Evolutionary conservation across 2,113 vertebrate species (phyloP).

Genomic region (Coturnix japonica): DNA sequence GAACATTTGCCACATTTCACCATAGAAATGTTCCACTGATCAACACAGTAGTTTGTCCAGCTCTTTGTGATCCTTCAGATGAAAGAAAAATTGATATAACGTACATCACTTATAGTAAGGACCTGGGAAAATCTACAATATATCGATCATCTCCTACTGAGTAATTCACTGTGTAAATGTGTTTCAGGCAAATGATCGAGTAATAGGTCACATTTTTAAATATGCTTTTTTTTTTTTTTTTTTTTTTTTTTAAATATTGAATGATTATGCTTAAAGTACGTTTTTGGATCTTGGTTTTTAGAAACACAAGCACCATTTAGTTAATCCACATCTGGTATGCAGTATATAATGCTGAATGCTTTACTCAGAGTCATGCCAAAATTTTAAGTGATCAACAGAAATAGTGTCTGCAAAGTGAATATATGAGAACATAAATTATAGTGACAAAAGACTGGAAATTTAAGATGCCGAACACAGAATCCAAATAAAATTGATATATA

Average conservation of each 20-base stretch:
- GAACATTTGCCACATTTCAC: not conserved
- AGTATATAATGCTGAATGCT: not conserved
- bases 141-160: not conserved
- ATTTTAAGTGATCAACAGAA: not conserved
- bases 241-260: not conserved
- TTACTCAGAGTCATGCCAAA: not conserved
- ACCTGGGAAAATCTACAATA: not conserved
- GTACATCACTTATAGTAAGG: not conserved
- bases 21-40: not conserved
- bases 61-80: not conserved
- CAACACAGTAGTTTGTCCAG: not conserved
- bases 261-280: not conserved
- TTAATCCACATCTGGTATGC: not conserved
- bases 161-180: not conserved
- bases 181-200: not conserved
- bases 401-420: not conserved
- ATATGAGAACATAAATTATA: not conserved
- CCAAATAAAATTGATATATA: not conserved
- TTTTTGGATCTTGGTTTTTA: constrained; percentile 30
- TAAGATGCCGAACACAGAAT: not conserved
- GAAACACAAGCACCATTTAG: not conserved
- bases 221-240: not conserved
- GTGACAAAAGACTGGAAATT: not conserved
- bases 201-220: not conserved
- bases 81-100: not conserved